These are phyloP conservation scores for Tachycineta bicolor DNA, from an alignment of 2,113 vertebrate species.

Conservation along the genomic window DNA sequence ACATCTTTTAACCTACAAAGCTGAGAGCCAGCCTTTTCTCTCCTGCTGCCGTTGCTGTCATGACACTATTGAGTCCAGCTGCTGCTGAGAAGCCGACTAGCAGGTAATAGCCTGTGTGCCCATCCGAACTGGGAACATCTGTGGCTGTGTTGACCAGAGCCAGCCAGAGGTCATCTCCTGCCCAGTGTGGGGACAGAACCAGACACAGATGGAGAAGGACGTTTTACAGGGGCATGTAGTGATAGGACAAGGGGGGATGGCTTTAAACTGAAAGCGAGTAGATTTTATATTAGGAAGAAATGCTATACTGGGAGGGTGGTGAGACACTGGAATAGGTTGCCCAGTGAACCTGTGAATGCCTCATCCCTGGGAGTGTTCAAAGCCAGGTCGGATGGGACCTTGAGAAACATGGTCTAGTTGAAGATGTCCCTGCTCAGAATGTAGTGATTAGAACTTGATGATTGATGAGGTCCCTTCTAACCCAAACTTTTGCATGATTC, in stretches of 20 bases:
- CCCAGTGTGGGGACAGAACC: too few relatives aligned
- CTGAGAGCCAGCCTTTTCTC: too few relatives aligned
- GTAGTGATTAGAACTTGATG: neutral
- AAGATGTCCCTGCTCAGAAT: neutral
- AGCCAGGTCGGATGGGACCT: neutral
- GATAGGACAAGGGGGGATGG: neutral
- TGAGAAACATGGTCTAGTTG: neutral
- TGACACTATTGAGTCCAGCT: too few relatives aligned
- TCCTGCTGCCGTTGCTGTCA: too few relatives aligned
- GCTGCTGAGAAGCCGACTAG: too few relatives aligned
- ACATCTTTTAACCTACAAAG: too few relatives aligned
- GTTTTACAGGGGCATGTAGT: neutral
- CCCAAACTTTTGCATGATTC: neutral
- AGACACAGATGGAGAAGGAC: neutral
- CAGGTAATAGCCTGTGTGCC: too few relatives aligned
- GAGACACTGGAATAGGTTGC: neutral
- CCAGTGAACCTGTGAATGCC: neutral
- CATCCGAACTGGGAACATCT: too few relatives aligned
- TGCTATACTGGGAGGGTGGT: rapidly evolving
- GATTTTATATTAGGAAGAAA: neutral
- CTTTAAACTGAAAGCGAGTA: neutral
- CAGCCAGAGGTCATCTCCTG: too few relatives aligned
- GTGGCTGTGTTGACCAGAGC: too few relatives aligned
- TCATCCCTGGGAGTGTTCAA: neutral
- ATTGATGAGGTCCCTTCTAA: neutral